Conservation (phyloP, 2,888 invertebrate genomes). For the Anarsia innoxiella region DNA sequence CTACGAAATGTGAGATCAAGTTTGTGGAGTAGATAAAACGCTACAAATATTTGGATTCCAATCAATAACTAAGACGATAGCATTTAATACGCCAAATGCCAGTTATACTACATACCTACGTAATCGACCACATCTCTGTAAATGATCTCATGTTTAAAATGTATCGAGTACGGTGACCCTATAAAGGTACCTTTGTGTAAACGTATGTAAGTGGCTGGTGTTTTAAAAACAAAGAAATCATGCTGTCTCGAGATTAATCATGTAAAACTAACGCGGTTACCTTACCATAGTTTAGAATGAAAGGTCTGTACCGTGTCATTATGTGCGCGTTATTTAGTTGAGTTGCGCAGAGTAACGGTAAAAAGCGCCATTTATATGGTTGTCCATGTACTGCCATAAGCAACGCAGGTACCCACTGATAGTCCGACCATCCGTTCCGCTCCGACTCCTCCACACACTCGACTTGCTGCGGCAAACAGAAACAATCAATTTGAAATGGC, state of each 20-base stretch:
- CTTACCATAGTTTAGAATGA: constrained; percentile 28
- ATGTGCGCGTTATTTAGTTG: constrained; percentile 50
- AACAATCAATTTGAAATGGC: constrained; percentile 9
- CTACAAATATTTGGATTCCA: too few relatives aligned
- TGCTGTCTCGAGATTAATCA: constrained; percentile 33
- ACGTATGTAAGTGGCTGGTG: too few relatives aligned
- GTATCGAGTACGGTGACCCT: constrained; percentile 3
- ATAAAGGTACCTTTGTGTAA: too few relatives aligned
- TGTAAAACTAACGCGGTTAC: constrained; percentile 36
- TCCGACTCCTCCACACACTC: constrained; percentile 21
- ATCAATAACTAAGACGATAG: too few relatives aligned
- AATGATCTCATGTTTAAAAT: too few relatives aligned
- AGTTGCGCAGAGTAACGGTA: constrained; percentile 56
- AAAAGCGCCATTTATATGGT: constrained; percentile 48
- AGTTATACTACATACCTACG: too few relatives aligned
- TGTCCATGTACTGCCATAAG: constrained; percentile 40
- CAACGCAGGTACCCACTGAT: constrained; percentile 24
- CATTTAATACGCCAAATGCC: too few relatives aligned
- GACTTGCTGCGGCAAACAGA: constrained; percentile 6
- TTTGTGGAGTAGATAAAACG: too few relatives aligned
- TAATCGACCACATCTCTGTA: too few relatives aligned
- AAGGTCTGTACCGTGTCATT: constrained; percentile 46
- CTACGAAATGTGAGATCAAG: too few relatives aligned
- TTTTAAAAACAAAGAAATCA: constrained; percentile 11
- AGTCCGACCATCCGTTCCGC: constrained; percentile 32